phyloP scores from a whole-genome alignment of 2,888 invertebrate species.

The Drosophila nr. fundita region DNA sequence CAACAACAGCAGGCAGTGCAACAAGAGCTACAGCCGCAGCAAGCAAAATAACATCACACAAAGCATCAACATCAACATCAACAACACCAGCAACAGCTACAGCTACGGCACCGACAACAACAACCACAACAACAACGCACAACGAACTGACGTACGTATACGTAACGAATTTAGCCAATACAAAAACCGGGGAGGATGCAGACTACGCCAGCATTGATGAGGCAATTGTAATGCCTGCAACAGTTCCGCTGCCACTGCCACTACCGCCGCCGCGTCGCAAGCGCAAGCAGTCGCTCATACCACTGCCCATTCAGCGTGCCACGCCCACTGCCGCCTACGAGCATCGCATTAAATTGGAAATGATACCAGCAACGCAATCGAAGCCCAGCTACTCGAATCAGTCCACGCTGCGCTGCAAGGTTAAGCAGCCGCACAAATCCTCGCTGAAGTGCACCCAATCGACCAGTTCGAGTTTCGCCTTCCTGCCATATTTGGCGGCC shows the following conservation, averaged over 20 bases:
- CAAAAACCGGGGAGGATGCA: conserved; percentile 57
- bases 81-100: conserved; percentile 46
- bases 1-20: conserved; percentile 29
- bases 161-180: conserved; percentile 82
- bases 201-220: conserved; percentile 72
- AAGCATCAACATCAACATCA: conserved; percentile 39
- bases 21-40: conserved; percentile 50
- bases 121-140: conserved; percentile 61
- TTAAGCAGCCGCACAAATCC: conserved; percentile 59
- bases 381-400: conserved; percentile 81
- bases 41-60: conserved; percentile 52
- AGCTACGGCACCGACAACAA: conserved; percentile 17
- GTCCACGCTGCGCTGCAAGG: conserved; percentile 76
- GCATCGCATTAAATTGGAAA: conserved; percentile 70
- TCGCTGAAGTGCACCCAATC: conserved; percentile 80
- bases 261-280: conserved; percentile 83
- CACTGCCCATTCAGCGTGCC: conserved; percentile 66
- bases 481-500: conserved; percentile 81
- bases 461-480: conserved; percentile 83
- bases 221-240: conserved; percentile 14
- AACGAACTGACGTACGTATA: conserved; percentile 85
- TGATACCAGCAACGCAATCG: conserved; percentile 61
- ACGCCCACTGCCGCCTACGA: conserved; percentile 72
- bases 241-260: conserved; percentile 26
- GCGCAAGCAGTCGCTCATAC: conserved; percentile 81